Evolutionary conservation across 2,797 vertebrate genomes (phyloP).

Genomic region (Sebastes dallii): DNA sequence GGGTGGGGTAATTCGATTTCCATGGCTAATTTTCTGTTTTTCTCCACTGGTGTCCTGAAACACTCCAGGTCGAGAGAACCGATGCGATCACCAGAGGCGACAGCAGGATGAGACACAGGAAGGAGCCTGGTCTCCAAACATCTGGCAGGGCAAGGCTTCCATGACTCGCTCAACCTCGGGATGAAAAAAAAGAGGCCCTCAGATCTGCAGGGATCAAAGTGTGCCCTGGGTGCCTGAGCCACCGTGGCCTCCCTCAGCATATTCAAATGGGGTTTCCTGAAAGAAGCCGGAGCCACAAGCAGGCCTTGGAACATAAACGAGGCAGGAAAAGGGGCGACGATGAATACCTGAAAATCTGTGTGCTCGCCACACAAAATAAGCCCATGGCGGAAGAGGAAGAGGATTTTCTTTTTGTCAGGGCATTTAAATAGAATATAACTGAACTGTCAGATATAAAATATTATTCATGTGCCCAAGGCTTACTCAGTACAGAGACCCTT

Average conservation of each 20-base stretch:
- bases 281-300: conserved; percentile 67
- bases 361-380: conserved; percentile 41
- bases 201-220: conserved; percentile 84
- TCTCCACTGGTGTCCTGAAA: conserved; percentile 74
- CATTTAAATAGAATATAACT: conserved; percentile 37
- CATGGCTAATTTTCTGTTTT: conserved; percentile 73
- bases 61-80: conserved; percentile 64
- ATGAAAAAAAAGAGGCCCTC: conserved; percentile 65
- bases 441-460: conserved; percentile 12
- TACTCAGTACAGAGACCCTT: neutral
- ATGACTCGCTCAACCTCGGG: conserved; percentile 73
- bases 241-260: conserved; percentile 76
- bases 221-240: conserved; percentile 80
- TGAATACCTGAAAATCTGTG: conserved; percentile 70
- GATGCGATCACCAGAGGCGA: conserved; percentile 75
- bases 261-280: conserved; percentile 81
- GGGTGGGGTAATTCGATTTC: conserved; percentile 74
- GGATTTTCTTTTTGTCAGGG: conserved; percentile 26
- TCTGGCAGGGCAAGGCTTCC: conserved; percentile 81
- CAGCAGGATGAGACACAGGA: conserved; percentile 82
- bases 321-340: conserved; percentile 39
- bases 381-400: conserved; percentile 12
- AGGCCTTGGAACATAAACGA: conserved; percentile 61
- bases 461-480: neutral
- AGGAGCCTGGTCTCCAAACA: conserved; percentile 83